phyloP scores from a whole-genome alignment of 2,797 vertebrate genomes.

The Tiaroga cobitis region DNA sequence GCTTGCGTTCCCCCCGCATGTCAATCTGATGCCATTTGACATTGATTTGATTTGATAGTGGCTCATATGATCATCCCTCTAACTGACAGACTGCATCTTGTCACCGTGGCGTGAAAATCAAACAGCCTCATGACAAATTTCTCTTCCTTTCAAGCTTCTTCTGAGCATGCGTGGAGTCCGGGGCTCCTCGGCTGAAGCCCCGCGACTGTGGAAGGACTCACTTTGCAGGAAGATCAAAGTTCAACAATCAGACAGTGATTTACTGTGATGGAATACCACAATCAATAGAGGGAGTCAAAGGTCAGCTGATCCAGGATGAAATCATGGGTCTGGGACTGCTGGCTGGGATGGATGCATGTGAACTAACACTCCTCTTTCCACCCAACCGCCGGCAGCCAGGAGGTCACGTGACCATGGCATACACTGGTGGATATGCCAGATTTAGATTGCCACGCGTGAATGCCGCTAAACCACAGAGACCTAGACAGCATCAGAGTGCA shows the following conservation, averaged over 20 bases:
- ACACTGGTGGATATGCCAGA: slow-evolving; percentile 54
- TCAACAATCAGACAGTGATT: slow-evolving; percentile 42
- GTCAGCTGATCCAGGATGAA: slow-evolving; percentile 46
- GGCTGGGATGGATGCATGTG: not conserved
- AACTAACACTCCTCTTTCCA: slow-evolving; percentile 25
- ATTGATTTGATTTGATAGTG: slow-evolving; percentile 44
- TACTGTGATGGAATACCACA: slow-evolving; percentile 34
- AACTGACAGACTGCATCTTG: slow-evolving; percentile 48
- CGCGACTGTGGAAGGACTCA: not conserved
- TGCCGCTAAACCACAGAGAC: slow-evolving; percentile 43
- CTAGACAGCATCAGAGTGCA: not conserved
- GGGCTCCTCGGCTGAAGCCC: slow-evolving; percentile 1
- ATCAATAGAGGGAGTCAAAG: slow-evolving; percentile 49
- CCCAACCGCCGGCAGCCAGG: not conserved
- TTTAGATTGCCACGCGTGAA: slow-evolving; percentile 54
- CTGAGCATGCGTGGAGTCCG: not conserved
- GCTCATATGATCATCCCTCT: slow-evolving; percentile 46
- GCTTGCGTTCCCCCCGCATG: slow-evolving; percentile 3
- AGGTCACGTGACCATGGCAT: slow-evolving; percentile 58
- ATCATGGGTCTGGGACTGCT: slow-evolving; percentile 20
- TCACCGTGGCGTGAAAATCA: slow-evolving; percentile 46
- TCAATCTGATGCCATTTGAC: slow-evolving; percentile 38
- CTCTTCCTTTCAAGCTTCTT: slow-evolving; percentile 25
- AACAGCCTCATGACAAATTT: slow-evolving; percentile 45
- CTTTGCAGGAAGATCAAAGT: slow-evolving; percentile 48